phyloP scores from a whole-genome alignment of 2,113 vertebrate species.

The Tupaia tana region DNA sequence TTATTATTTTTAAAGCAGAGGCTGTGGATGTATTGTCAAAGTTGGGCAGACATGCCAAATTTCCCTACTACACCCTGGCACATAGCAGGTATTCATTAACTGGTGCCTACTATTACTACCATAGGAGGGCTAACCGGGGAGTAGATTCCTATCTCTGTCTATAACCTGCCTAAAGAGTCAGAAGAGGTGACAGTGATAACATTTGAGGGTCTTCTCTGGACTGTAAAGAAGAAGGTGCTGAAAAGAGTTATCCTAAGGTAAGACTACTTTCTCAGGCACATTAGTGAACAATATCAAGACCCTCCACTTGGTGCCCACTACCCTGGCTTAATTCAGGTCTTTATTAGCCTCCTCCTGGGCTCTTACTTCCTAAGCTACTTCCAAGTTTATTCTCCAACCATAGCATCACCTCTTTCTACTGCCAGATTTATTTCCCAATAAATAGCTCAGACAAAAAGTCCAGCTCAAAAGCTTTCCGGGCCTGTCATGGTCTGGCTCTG shows the following conservation, averaged over 20 bases:
- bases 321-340: neutral
- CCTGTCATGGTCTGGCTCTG: neutral
- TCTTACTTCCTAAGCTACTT: neutral
- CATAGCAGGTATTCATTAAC: too few species aligned
- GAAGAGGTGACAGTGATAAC: neutral
- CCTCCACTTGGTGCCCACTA: neutral
- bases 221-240: neutral
- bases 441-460: neutral
- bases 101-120: too few species aligned
- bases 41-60: too few species aligned
- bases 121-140: too few species aligned
- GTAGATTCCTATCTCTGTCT: too few species aligned
- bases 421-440: neutral
- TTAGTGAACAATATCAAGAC: neutral
- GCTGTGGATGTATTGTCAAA: too few species aligned
- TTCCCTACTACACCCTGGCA: too few species aligned
- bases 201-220: neutral
- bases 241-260: neutral
- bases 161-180: neutral
- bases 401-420: neutral
- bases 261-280: neutral
- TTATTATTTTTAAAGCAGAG: too few species aligned
- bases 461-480: neutral
- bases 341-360: neutral
- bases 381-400: neutral